Conservation (phyloP, 2,113 vertebrate species). For the Orycteropus afer region DNA sequence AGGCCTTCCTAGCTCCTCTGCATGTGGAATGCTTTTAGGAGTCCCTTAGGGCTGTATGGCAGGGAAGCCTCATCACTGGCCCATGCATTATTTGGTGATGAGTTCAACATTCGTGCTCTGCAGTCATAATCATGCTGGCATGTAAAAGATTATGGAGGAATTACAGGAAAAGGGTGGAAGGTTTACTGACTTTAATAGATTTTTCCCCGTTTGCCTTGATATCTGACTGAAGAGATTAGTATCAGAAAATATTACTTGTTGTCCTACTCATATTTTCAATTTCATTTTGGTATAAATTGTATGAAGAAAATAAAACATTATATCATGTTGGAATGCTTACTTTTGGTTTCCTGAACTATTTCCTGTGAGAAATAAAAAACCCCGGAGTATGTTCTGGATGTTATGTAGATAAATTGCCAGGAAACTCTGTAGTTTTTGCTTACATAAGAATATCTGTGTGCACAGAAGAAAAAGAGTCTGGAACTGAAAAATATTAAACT, state of each 20-base stretch:
- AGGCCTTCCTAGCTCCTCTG: not conserved
- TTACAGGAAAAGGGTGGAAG: not conserved
- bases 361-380: conserved; percentile 15
- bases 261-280: not conserved
- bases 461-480: not conserved
- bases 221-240: conserved; percentile 16
- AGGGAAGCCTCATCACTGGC: not conserved
- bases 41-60: fast-evolving
- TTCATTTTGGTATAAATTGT: not conserved
- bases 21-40: not conserved
- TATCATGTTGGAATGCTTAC: not conserved
- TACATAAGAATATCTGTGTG: not conserved
- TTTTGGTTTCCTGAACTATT: conserved; percentile 38
- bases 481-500: not conserved
- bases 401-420: not conserved
- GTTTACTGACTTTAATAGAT: not conserved
- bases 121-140: not conserved
- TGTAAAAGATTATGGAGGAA: not conserved
- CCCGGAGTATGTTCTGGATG: not conserved
- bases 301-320: conserved; percentile 29
- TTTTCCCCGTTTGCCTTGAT: not conserved
- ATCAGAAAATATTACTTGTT: conserved; percentile 5
- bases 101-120: not conserved
- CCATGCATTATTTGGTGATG: not conserved
- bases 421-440: not conserved